phyloP scores from a whole-genome alignment of 2,113 vertebrate genomes.

The Steatornis caripensis region DNA sequence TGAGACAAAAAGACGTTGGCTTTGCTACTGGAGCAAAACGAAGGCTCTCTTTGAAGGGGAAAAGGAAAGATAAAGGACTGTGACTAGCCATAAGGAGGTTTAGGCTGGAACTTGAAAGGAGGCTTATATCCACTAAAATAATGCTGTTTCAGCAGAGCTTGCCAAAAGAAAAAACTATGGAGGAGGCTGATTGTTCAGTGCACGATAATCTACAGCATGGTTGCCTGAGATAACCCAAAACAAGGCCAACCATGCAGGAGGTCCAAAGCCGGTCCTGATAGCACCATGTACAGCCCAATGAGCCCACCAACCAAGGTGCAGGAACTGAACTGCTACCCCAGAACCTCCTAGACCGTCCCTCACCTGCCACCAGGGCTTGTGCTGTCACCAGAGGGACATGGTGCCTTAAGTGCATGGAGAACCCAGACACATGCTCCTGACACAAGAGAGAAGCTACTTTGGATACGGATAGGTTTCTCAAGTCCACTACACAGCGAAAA shows the following conservation, averaged over 20 bases:
- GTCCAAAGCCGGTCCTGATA: not conserved
- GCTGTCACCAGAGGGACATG: not conserved
- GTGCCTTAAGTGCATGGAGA: not conserved
- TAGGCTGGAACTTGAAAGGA: not conserved
- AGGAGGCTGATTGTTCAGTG: not conserved
- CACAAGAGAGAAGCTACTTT: not conserved
- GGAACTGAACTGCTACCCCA: not conserved
- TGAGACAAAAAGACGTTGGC: not conserved
- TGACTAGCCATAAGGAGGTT: not conserved
- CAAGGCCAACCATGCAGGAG: not conserved
- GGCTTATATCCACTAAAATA: not conserved
- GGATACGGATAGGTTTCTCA: accelerated
- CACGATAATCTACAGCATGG: not conserved
- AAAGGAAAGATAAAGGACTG: not conserved
- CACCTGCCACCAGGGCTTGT: not conserved
- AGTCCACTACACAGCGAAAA: not conserved
- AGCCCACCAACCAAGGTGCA: not conserved
- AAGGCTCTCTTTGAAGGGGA: not conserved
- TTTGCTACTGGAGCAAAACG: not conserved
- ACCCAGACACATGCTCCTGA: not conserved
- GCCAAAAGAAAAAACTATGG: not conserved
- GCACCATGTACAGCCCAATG: not conserved
- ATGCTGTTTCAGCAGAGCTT: not conserved
- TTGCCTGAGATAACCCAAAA: not conserved
- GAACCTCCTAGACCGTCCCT: not conserved